Evolutionary conservation across 2,113 vertebrate species (phyloP).

Genomic region (Acrocephalus arundinaceus): DNA sequence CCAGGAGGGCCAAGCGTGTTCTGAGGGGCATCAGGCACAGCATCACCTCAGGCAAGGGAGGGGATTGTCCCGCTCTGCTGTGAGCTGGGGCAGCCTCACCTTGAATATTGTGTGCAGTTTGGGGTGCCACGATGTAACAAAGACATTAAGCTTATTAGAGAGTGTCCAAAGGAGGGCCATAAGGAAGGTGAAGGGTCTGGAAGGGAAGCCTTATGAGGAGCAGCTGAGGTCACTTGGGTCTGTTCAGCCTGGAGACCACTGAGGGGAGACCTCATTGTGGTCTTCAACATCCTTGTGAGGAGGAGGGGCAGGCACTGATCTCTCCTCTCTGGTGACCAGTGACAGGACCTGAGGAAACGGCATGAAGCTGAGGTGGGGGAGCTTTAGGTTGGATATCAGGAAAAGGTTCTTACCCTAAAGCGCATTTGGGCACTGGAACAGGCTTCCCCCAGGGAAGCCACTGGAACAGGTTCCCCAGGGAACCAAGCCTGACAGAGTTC

Average conservation of each 20-base stretch:
- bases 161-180: not conserved
- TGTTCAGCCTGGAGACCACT: not conserved
- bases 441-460: not conserved
- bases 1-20: accelerated
- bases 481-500: not conserved
- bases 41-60: accelerated
- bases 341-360: accelerated
- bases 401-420: not conserved
- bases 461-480: not conserved
- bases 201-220: not conserved
- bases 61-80: not conserved
- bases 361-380: not conserved
- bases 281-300: not conserved
- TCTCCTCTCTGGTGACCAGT: too few species aligned
- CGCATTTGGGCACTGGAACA: not conserved
- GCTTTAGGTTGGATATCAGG: not conserved
- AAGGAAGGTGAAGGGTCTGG: not conserved
- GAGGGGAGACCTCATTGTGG: not conserved
- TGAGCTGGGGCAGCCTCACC: accelerated
- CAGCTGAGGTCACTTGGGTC: not conserved
- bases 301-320: not conserved
- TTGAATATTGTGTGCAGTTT: not conserved
- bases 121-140: accelerated
- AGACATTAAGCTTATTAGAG: too few species aligned
- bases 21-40: not conserved